These are phyloP conservation scores for Drosophila sturtevanti DNA, from an alignment of 1,140 invertebrate species.

Conservation along the genomic window DNA sequence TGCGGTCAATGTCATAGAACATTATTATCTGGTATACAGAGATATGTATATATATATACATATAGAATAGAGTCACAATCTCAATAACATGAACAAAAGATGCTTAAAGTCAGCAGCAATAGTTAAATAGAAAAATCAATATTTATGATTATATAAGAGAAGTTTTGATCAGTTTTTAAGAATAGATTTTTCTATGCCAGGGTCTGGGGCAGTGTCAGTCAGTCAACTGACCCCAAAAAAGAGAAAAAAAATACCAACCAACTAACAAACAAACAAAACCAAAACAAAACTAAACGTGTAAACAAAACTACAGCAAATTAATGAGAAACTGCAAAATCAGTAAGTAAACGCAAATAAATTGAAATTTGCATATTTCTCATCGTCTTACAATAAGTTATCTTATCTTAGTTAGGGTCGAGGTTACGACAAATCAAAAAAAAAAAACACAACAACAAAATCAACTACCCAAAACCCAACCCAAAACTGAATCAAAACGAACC, in stretches of 20 bases:
- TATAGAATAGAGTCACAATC: background rate
- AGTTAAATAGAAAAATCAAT: background rate
- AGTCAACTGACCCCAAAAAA: slow-evolving; percentile 23
- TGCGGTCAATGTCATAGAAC: slow-evolving; percentile 67
- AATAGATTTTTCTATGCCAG: slow-evolving; percentile 63
- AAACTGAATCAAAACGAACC: background rate
- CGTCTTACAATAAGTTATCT: slow-evolving; percentile 45
- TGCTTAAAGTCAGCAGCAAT: background rate
- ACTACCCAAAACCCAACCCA: slow-evolving; percentile 2
- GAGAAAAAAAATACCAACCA: too few species aligned
- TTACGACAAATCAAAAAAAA: slow-evolving; percentile 25
- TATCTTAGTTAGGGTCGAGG: slow-evolving; percentile 33
- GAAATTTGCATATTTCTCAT: slow-evolving; percentile 67
- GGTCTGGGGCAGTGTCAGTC: slow-evolving; percentile 71
- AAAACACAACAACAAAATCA: background rate
- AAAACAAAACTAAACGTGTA: too few species aligned
- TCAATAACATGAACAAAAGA: slow-evolving; percentile 4
- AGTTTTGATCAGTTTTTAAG: slow-evolving; percentile 23
- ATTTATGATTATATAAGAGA: slow-evolving; percentile 1
- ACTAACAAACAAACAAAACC: slow-evolving; percentile 9
- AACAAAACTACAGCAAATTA: slow-evolving; percentile 34
- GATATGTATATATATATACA: background rate
- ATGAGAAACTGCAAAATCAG: background rate
- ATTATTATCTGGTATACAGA: background rate
- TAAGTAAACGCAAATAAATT: slow-evolving; percentile 25